phyloP scores from a whole-genome alignment of 2,113 vertebrate species.

The Rhinoptilus africanus region DNA sequence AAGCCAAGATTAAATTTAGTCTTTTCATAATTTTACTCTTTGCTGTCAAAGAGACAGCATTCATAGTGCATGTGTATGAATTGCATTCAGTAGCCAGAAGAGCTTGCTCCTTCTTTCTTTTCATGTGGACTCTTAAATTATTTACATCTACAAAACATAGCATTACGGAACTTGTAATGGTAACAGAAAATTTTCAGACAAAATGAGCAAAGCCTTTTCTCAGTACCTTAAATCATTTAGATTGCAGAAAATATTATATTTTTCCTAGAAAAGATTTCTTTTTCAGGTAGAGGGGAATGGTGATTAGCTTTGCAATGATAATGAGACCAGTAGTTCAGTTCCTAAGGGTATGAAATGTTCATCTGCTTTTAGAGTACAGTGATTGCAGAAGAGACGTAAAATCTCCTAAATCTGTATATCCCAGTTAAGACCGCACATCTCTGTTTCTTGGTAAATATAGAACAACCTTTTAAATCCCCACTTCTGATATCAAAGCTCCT shows the following conservation, averaged over 20 bases:
- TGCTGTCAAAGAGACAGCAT: neutral
- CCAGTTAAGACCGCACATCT: neutral
- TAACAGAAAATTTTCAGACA: neutral
- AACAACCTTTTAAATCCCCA: constrained; percentile 2
- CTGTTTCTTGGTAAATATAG: neutral
- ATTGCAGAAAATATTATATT: neutral
- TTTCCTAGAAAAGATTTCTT: neutral
- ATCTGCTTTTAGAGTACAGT: constrained; percentile 25
- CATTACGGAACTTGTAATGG: neutral
- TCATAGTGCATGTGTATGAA: neutral
- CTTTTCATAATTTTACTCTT: neutral
- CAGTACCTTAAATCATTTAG: neutral
- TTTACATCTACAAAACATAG: neutral
- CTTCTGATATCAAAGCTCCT: neutral
- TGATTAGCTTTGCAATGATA: constrained; percentile 26
- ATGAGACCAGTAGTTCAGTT: constrained; percentile 57
- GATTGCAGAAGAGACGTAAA: constrained; percentile 16
- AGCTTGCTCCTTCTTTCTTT: neutral
- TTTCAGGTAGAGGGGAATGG: neutral
- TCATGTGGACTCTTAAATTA: neutral
- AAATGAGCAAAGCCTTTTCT: neutral
- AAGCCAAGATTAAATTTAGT: neutral
- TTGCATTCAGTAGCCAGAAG: neutral
- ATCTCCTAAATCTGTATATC: constrained; percentile 7
- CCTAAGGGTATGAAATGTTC: constrained; percentile 56